phyloP scores from a whole-genome alignment of 1,140 invertebrate genomes.

The Cepaea nemoralis region DNA sequence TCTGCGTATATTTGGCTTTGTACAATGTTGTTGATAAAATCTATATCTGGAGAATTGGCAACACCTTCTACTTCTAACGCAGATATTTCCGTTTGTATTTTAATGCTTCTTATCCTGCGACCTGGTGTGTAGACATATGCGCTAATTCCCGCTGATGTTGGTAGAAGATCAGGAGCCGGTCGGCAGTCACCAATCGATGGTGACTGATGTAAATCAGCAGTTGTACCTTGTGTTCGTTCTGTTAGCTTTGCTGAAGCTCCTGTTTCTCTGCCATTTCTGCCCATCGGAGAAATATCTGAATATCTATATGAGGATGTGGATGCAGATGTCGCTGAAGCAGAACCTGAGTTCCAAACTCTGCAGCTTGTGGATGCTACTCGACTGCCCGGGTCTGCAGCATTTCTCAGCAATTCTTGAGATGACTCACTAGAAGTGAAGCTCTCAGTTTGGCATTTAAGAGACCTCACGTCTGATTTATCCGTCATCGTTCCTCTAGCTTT shows the following conservation, averaged over 20 bases:
- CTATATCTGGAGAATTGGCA: background rate
- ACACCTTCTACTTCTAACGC: conserved; percentile 33
- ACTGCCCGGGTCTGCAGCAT: background rate
- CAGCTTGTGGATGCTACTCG: background rate
- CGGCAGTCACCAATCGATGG: background rate
- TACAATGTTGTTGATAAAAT: background rate
- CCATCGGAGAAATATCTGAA: no score
- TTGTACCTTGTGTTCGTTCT: background rate
- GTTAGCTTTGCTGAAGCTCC: background rate
- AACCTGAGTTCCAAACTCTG: background rate
- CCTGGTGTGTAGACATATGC: conserved; percentile 4
- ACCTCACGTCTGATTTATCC: conserved; percentile 27
- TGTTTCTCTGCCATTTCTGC: no score
- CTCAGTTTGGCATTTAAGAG: conserved; percentile 48
- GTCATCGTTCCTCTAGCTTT: conserved; percentile 51
- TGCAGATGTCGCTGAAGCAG: background rate
- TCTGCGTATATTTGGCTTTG: background rate
- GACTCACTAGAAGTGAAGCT: background rate
- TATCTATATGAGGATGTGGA: background rate
- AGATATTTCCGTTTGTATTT: conserved; percentile 62
- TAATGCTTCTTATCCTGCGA: conserved; percentile 57
- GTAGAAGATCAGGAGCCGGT: conserved; percentile 39
- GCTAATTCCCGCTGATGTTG: background rate
- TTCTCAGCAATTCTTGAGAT: background rate
- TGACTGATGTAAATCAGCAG: background rate